phyloP scores from a whole-genome alignment of 53 echinoderm and acorn worm genomes.

The Hippasteria phrygiana region DNA sequence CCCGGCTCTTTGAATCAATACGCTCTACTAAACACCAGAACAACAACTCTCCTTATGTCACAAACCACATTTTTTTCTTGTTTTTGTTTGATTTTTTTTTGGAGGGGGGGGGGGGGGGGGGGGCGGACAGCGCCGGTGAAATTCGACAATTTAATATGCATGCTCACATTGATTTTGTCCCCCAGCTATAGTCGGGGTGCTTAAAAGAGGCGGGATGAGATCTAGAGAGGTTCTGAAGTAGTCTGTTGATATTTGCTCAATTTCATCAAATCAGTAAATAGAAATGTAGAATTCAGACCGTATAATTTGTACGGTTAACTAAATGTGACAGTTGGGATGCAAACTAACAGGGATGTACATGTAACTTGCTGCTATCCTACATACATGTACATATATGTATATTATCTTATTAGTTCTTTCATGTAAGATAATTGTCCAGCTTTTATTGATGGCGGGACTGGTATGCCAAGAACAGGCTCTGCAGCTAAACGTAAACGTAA shows the following conservation, averaged over 20 bases:
- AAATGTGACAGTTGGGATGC: too few relatives aligned
- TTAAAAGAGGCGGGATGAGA: neutral
- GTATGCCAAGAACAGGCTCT: too few relatives aligned
- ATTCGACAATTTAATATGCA: neutral
- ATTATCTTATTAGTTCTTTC: neutral
- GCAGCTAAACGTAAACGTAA: too few relatives aligned
- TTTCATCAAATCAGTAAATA: neutral
- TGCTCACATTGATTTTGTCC: neutral
- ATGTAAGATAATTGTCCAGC: neutral
- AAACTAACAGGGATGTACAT: too few relatives aligned
- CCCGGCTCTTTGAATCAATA: conserved; percentile 30
- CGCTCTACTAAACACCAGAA: conserved; percentile 2
- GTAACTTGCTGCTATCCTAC: too few relatives aligned
- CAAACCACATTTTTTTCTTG: neutral
- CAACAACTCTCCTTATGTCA: neutral
- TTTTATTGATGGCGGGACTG: neutral
- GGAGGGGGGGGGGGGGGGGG: too few relatives aligned
- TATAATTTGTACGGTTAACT: too few relatives aligned
- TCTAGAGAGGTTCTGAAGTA: neutral
- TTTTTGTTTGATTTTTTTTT: neutral
- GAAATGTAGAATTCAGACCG: neutral
- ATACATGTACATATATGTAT: neutral
- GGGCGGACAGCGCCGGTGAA: neutral
- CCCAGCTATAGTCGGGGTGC: neutral
- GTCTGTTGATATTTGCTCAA: neutral